Evolutionary conservation across 1,140 invertebrate genomes (phyloP), one percentile per base, ranked within the genome.

Genomic region (Hylaeus volcanicus): DNA sequence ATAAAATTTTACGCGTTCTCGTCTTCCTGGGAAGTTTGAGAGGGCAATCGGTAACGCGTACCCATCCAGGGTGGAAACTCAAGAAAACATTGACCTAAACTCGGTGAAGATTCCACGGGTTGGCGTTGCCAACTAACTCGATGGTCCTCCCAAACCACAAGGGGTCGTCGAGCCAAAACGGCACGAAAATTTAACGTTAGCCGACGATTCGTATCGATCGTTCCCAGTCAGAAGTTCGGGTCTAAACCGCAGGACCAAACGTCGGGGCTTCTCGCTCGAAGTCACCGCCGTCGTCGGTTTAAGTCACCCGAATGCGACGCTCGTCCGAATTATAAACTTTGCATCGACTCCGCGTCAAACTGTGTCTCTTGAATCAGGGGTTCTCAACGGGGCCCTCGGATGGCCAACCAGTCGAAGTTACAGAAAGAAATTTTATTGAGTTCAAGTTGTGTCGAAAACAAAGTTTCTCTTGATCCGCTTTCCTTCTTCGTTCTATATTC

Each of bases 181-280:
- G 81, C 73, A 84, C 63, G 79, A 76, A 84, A 84, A 79, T 85
- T 85, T 82, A 66, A 85, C 72, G 81, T 77, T 81, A 68, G 45
- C 64, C 68, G 37, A 15, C 60, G 75, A 83, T 82, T 71, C 75
- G 71, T 71, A 74, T 82, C 65, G 81, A 79, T 85, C 64, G 45
- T 3, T 4, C 14, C 12, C 51, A 45, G 56, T 55, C 37, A 77
- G 70, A 82, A 84, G 69, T 82, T 79, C 61, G 4, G n/a, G 37
- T 55, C 26, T 26, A 68, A 73, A 75, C 72, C 80, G 69, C 83
- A 85, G 53, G 61, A 55, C 53, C 63, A 65, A 73, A 51, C 64
- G 43, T 71, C 78, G 72, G 11, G 37, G 39, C 60, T 41, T 12
- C 61, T 63, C 61, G 61, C 37, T 63, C 61, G 11, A 63, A 63